Evolutionary conservation across 2,888 invertebrate genomes (phyloP), one percentile per base, ranked within the genome.

Genomic region (Drosophila greeni): DNA sequence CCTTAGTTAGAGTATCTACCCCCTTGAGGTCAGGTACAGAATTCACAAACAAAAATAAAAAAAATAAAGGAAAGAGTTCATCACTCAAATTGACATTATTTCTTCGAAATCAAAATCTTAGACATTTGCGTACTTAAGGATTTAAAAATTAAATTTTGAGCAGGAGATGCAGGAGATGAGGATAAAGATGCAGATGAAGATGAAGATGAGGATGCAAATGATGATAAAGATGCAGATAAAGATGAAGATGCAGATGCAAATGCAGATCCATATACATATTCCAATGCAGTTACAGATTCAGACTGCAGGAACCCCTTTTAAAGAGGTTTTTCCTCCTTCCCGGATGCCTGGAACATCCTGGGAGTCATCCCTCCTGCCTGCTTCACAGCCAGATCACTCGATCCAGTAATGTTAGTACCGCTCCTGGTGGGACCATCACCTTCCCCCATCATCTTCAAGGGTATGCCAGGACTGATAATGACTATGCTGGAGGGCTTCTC

Each of bases 61-160:
- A 9, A 20, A 20, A 20, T 20, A n/a, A n/a, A n/a, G n/a, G 18
- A 8, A 45, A 31, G 14, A 45, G 45, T 47, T 47, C 18, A 20
- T 14, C 12, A 20, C 18, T 20, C 29, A 31, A 47, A 47, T 47
- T 45, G 45, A 45, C 45, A 45, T 9, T 20, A 45, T 29, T 45
- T 45, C 29, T 11, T 6, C 11, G 3, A 45, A 29, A 29, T 18
- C 18, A 47, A 14, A 47, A 8, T 29, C 20, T 20, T 9, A 14
- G n/a, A 47, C 45, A 47, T 31, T 31, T 47, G 31, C 45, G 5
- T 47, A 47, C 45, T 31, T 47, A 14, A 47, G 29, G 20, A 47
- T 47, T 47, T 47, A 31, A 20, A 31, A 31, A 47, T 47, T 20
- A 3, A 20, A 31, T 47, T 45, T 26, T 0, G 26, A 26, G 16